Evolutionary conservation across 2,797 vertebrate genomes (phyloP), one percentile per base, ranked within the genome.

Genomic region (Spheniscus humboldti): DNA sequence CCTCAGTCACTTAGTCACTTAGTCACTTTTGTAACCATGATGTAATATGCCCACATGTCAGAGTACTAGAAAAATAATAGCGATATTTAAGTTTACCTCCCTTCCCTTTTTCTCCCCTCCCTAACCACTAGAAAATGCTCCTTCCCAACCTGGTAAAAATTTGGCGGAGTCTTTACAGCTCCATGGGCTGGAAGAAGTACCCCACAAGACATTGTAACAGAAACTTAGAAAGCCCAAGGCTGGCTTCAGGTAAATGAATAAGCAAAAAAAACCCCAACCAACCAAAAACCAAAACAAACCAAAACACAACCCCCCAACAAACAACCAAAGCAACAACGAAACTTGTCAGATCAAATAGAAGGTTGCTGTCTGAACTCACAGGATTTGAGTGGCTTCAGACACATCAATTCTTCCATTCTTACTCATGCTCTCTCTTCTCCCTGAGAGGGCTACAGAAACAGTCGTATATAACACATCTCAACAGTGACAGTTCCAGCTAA

Each of bases 1-100:
- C 90, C 90, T 96, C 95, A 81, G 35, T 18, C 94, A 81, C 82
- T 90, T 92, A 81, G 35, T 18, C 94, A 81, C 82, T 90, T 92
- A 97, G 74, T 96, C 94, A 60, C 60, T 68, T 59, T 22, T 83
- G 60, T 71, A 93, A 53, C 94, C 84, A 19, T 94, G 90, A 93
- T n/a, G 84, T 68, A 85, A 90, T 22, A 50, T n/a, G 33, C 31
- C 45, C 22, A 24, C 25, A 43, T 2, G 6, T 63, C 33, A 17
- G 59, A 78, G 39, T 33, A 33, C 30, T 22, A 62, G 72, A 62
- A 81, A 84, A 90, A 59, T 50, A 75, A 64, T 3, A 90, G 22
- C 11, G 64, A 59, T 56, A 56, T 31, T 60, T 45, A 35, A 28
- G 11, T 74, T 33, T 80, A 37, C 23, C 30, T 25, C 41, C 22